A percentile compares a stretch with the other conserved stretches of the same genome.
These are phyloP conservation scores for Beris chalybata DNA, from an alignment of 2,888 invertebrate genomes.

Conservation along the genomic window DNA sequence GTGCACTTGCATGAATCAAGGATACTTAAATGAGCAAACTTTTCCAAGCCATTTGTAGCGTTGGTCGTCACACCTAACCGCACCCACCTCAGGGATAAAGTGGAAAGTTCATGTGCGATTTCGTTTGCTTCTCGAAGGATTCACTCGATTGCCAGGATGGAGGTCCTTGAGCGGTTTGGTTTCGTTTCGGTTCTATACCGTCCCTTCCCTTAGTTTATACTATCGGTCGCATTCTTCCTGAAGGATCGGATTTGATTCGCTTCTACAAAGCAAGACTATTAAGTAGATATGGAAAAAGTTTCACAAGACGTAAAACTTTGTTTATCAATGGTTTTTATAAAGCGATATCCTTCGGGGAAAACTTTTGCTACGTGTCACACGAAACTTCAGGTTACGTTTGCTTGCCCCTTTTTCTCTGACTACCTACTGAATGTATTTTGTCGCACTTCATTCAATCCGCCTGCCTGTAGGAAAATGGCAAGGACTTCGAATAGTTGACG, in stretches of 20 bases:
- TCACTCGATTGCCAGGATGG: conserved; percentile 8
- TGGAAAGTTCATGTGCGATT: conserved; percentile 18
- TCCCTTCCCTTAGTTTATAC: neutral
- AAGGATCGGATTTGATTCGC: neutral
- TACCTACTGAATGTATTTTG: conserved; percentile 9
- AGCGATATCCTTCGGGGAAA: conserved; percentile 4
- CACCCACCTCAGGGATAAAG: conserved; percentile 14
- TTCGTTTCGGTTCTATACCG: neutral
- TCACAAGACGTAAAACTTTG: conserved; percentile 17
- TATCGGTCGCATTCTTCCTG: neutral
- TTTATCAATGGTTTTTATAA: conserved; percentile 26
- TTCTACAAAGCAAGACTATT: conserved; percentile 3
- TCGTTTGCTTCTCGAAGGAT: conserved; percentile 6
- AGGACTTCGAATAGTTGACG: too few species aligned
- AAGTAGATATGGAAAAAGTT: conserved; percentile 24
- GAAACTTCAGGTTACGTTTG: conserved; percentile 7
- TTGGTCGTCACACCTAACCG: conserved; percentile 5
- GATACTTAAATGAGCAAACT: conserved; percentile 34
- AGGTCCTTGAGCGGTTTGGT: neutral
- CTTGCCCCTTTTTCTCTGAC: neutral
- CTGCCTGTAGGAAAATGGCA: too few species aligned
- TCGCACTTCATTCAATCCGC: too few species aligned
- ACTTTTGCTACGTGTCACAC: conserved; percentile 25
- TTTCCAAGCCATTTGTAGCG: conserved; percentile 17
- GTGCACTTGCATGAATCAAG: conserved; percentile 37